Evolutionary conservation across 1,140 invertebrate species (phyloP).

Genomic region (Aphaenogaster rudis): DNA sequence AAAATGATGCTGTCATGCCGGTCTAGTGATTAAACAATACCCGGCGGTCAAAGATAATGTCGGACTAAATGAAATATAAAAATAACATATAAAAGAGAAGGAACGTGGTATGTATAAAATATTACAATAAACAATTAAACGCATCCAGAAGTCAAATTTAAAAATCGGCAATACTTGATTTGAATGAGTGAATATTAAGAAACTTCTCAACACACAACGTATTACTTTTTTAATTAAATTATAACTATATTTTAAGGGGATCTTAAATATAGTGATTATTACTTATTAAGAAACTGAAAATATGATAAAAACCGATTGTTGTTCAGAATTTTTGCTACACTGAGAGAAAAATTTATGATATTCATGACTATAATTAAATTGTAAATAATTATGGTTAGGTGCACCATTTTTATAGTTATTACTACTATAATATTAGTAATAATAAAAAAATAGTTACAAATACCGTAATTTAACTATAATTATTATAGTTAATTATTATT

Average conservation of each 20-base stretch:
- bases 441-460: too few species aligned
- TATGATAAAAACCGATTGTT: neutral
- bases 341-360: too few species aligned
- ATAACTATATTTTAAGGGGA: neutral
- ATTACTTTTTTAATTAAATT: neutral
- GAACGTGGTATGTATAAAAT: neutral
- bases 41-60: neutral
- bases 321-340: neutral
- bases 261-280: neutral
- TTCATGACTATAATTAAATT: too few species aligned
- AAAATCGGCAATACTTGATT: neutral
- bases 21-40: slow-evolving; percentile 26
- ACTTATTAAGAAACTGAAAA: neutral
- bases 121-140: too few species aligned
- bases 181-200: neutral
- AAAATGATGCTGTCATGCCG: slow-evolving; percentile 27
- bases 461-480: too few species aligned
- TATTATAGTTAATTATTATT: too few species aligned
- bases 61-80: neutral
- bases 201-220: neutral
- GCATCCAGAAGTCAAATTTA: neutral
- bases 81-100: neutral
- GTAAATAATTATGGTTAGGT: too few species aligned
- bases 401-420: too few species aligned
- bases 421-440: too few species aligned